Evolutionary conservation across 2,888 invertebrate genomes (phyloP).

Genomic region (Orthonychiurus folsomi): DNA sequence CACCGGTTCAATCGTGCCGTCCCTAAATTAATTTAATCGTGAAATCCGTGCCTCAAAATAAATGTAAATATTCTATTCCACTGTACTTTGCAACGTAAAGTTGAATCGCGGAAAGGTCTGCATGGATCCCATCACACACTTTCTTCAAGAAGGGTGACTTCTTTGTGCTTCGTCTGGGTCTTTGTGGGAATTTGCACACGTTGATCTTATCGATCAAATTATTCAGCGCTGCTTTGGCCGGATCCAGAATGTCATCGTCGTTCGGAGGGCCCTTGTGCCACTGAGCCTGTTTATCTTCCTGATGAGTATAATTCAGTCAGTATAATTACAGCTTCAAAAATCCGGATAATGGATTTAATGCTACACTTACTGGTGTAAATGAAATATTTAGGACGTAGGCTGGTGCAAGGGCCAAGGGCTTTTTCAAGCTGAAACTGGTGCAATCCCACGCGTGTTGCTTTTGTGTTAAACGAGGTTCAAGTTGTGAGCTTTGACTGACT

Average conservation of each 20-base stretch:
- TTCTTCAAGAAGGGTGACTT: constrained; percentile 23
- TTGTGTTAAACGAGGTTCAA: background rate
- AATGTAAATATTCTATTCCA: too few relatives aligned
- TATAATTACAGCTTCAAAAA: background rate
- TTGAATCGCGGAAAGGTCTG: constrained; percentile 29
- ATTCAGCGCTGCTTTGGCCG: constrained; percentile 22
- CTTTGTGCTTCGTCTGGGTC: constrained; percentile 4
- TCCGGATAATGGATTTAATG: background rate
- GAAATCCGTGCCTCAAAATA: background rate
- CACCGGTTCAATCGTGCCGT: constrained; percentile 6
- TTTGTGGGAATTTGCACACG: constrained; percentile 9
- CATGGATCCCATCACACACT: constrained; percentile 33
- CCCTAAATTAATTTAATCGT: constrained; percentile 6
- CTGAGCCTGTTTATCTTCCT: constrained; percentile 27
- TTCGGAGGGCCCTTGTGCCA: constrained; percentile 25
- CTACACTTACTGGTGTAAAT: constrained; percentile 23
- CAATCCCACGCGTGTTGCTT: constrained; percentile 33
- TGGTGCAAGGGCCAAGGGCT: constrained; percentile 29
- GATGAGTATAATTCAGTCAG: background rate
- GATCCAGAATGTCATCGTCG: constrained; percentile 28
- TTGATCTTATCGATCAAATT: constrained; percentile 19
- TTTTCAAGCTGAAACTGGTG: constrained; percentile 24
- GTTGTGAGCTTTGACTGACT: background rate
- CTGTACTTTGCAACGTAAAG: constrained; percentile 14
- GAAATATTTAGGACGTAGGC: constrained; percentile 36